These are phyloP conservation scores for Iselma pallidipennis DNA, from an alignment of 2,888 invertebrate species.

Conservation along the genomic window DNA sequence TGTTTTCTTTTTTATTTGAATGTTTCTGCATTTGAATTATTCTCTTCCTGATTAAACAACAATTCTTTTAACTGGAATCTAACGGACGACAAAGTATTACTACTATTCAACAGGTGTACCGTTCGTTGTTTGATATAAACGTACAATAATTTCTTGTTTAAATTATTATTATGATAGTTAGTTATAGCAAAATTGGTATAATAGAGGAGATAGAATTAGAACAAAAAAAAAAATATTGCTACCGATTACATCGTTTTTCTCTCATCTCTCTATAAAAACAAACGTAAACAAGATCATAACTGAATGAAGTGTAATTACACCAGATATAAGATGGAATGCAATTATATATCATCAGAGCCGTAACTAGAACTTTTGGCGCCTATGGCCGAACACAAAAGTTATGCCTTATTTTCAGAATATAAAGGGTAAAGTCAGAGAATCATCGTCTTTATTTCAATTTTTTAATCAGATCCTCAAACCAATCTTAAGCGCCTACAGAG, in stretches of 20 bases:
- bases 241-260: no score
- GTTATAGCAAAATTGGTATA: no score
- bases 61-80: neutral
- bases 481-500: no score
- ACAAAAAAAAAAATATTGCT: no score
- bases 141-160: neutral
- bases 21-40: neutral
- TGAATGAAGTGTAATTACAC: neutral
- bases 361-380: no score
- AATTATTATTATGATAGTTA: neutral
- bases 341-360: neutral
- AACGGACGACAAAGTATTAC: neutral
- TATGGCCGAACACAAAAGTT: no score
- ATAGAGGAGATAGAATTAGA: no score
- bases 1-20: no score
- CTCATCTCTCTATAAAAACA: neutral
- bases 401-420: no score
- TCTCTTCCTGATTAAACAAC: slow-evolving; percentile 1
- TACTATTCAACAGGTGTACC: neutral
- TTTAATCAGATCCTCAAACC: no score
- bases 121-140: neutral
- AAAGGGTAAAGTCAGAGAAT: no score
- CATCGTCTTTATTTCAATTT: no score
- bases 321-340: neutral
- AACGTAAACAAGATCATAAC: neutral